These are phyloP conservation scores for Vollenhovia emeryi DNA, from an alignment of 1,140 invertebrate genomes.

Conservation along the genomic window DNA sequence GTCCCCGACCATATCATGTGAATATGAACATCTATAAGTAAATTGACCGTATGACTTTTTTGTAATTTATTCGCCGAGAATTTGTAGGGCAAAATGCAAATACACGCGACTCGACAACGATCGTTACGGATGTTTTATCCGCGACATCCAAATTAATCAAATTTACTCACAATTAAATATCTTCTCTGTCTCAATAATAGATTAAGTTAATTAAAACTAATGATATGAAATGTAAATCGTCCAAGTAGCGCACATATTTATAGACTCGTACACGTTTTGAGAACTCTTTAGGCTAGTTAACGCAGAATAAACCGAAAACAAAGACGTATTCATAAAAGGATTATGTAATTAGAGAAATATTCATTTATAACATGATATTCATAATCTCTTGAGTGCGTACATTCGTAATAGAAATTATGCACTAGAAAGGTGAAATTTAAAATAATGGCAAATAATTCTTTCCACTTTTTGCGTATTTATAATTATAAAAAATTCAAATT, in stretches of 20 bases:
- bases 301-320: neutral
- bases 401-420: neutral
- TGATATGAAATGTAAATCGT: neutral
- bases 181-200: neutral
- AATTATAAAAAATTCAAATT: too few species aligned
- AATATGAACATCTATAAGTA: neutral
- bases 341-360: neutral
- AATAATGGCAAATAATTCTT: neutral
- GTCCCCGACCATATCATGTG: neutral
- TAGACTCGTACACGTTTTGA: neutral
- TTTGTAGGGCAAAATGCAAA: neutral
- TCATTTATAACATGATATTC: neutral
- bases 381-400: neutral
- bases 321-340: neutral
- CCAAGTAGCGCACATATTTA: neutral
- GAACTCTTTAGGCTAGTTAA: neutral
- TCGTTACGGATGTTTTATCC: neutral
- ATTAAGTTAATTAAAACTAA: neutral
- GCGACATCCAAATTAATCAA: neutral
- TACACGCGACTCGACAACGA: neutral
- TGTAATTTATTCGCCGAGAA: neutral
- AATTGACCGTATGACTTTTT: neutral
- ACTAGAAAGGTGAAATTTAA: neutral
- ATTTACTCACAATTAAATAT: neutral
- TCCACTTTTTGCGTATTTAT: neutral